Evolutionary conservation across 2,797 vertebrate genomes (phyloP), one percentile per base, ranked within the genome.

Genomic region (Takifugu rubripes): DNA sequence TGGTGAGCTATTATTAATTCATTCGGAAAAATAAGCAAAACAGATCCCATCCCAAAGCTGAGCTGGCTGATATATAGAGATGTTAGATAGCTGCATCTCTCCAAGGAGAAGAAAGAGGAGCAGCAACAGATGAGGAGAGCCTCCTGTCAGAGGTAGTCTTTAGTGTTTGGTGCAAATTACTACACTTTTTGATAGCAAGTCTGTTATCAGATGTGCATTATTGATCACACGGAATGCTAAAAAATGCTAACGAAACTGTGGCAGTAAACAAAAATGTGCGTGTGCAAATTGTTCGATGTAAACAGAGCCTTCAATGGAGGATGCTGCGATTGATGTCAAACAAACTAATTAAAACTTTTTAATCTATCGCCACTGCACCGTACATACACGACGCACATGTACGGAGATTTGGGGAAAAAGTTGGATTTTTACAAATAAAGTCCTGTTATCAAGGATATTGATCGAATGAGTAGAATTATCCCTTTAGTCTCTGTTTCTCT

Each of bases 1-100:
- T 43, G 40, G 76, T 52, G 66, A 66, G 31, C 48, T 77, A 87
- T 91, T 81, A 90, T 89, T 85, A 90, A 90, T 89, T 87, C 62
- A 90, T 89, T 74, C 56, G 70, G 73, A 72, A 66, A 85, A 86
- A 88, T 84, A 85, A 84, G 76, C 60, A 63, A 48, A 66, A 63
- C 49, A 75, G 75, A 82, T 83, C 64, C 59, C 63, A 57, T 64
- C 81, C 55, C 52, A 57, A 73, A 68, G n/a, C 43, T 44, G 43
- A 61, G 77, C 76, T 79, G 64, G 82, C 67, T 70, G 74, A 84
- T 86, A 83, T 79, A 74, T 81, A 75, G 69, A 77, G 70, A 77
- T 69, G 14, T 52, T 70, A 81, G 66, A 58, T 57, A 75, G 66
- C 68, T 51, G 66, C 50, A 69, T 77, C 72, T 63, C 61, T 79